phyloP scores from a whole-genome alignment of 2,797 vertebrate genomes.

The Microtus obscurus region DNA sequence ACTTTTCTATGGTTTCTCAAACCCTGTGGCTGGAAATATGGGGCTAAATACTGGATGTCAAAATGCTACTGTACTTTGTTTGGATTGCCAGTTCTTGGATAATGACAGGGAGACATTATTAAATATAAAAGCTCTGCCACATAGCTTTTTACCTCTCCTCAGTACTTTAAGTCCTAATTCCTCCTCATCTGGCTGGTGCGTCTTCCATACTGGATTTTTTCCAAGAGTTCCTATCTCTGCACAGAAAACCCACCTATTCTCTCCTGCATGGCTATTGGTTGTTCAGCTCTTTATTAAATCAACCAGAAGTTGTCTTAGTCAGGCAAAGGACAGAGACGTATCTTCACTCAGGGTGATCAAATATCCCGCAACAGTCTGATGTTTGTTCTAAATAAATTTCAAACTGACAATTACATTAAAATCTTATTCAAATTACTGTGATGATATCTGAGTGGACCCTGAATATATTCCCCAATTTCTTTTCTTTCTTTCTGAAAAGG shows the following conservation, averaged over 20 bases:
- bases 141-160: background rate
- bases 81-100: background rate
- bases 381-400: background rate
- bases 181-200: background rate
- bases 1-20: background rate
- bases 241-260: background rate
- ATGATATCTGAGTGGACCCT: background rate
- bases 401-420: background rate
- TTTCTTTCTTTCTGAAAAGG: background rate
- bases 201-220: background rate
- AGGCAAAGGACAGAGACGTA: background rate
- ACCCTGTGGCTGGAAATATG: no score
- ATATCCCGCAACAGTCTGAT: background rate
- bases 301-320: background rate
- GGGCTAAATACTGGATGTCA: background rate
- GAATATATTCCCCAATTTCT: background rate
- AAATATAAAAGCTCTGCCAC: background rate
- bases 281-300: background rate
- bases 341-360: background rate
- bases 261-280: background rate
- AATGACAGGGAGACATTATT: background rate
- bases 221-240: background rate
- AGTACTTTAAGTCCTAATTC: background rate
- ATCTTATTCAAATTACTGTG: background rate
- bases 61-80: background rate